Base-by-base conservation (phyloP, 92 coral and sea anemone species). In the Pocillopora meandrina region DNA sequence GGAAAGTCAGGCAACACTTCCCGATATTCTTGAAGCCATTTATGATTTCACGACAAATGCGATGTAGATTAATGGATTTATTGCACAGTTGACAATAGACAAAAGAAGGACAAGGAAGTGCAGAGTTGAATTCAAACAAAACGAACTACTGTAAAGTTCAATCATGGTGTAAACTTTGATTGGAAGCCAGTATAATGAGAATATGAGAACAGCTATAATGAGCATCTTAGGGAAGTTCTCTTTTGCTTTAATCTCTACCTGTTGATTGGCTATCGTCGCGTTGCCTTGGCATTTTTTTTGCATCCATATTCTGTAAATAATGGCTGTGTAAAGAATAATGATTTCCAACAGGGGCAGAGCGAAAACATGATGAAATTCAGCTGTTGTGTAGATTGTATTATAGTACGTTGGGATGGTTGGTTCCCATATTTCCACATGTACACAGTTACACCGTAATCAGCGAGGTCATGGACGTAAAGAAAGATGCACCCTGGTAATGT, bases 161-260 rank as follows among this genome's bases (percentile, higher is more conserved):
- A 84, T 66, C 76, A 76, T 16, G 1, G 55, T 10, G 59, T 18
- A 0, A 36, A 66, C 18, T 66, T 77, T 84, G 11, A 21, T 23
- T 19, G 88, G 88, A 56, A 84, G 69, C 88, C 88, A 84, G 18
- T 61, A 34, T 34, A 77, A 31, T 34, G 92, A 90, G 60, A 91
- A 91, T 11, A 87, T 73, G 1, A 86, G 82, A 11, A 89, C 95
- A 0, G 90, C 90, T 23, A 86, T 60, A 57, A 91, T 75, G 16
- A 91, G 83, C 95, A 91, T 85, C 74, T 85, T 72, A 16, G 87
- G 67, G 19, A 91, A 90, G 55, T 86, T 90, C 67, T 90, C 47
- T 65, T 91, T 91, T 62, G 82, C 90, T 61, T 79, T 74, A 26
- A 81, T 47, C 16, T 90, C 82, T 9, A 75, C 57, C 2, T 91